Percentiles rank a stretch among this genome's conserved stretches.
These are phyloP conservation scores for Apus apus DNA, from an alignment of 2,113 vertebrate genomes.

Conservation along the genomic window DNA sequence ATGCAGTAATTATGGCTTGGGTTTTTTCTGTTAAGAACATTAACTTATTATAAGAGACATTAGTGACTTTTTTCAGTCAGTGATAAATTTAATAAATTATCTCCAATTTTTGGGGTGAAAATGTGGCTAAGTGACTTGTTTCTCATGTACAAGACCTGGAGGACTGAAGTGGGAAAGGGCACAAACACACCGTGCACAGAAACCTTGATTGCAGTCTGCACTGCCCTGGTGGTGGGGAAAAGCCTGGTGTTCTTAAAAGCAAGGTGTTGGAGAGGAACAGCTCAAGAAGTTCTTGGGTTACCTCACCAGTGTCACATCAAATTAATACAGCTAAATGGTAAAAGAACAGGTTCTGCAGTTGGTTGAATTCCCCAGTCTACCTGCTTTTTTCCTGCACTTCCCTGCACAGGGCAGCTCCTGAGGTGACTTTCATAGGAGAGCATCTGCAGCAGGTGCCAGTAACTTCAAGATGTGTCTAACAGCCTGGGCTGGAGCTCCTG, in stretches of 20 bases:
- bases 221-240: too few species aligned
- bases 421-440: background rate
- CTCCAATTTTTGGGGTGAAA: slow-evolving; percentile 75
- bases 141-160: background rate
- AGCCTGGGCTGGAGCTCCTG: background rate
- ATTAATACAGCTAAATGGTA: background rate
- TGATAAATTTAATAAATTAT: slow-evolving; percentile 82
- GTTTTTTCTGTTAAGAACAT: slow-evolving; percentile 71
- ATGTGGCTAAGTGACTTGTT: background rate
- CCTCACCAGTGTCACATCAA: background rate
- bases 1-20: slow-evolving; percentile 68
- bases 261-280: background rate
- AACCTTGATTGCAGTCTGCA: accelerated
- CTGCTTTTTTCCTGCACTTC: background rate
- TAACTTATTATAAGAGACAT: slow-evolving; percentile 81
- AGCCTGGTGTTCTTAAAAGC: background rate
- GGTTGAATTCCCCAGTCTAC: accelerated
- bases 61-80: slow-evolving; percentile 72
- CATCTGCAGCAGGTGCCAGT: background rate
- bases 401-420: background rate
- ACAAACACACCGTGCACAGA: background rate
- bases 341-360: background rate
- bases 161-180: background rate
- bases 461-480: background rate
- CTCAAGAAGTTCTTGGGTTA: background rate